Base-by-base conservation (phyloP, 2,113 vertebrate species). In the Aramus guarauna region DNA sequence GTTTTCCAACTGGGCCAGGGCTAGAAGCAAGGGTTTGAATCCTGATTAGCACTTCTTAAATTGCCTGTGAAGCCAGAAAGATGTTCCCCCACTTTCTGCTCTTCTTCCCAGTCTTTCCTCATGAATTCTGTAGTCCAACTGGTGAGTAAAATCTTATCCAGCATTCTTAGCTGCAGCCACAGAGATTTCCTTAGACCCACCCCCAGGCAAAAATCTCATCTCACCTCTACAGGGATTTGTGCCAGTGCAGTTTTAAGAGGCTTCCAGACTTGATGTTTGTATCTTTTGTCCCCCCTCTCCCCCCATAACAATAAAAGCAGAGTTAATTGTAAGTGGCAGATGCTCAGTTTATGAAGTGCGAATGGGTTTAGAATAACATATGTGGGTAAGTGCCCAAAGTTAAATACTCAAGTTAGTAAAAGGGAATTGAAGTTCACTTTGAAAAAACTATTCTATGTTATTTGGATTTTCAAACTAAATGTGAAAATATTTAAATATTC, bases 281-380 rank as follows among this genome's bases (percentile, higher is more conserved):
- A 8, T 79, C 52, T 94, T 86, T 74, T 93, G 64, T 91, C 66
- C 29, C 43, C 34, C 36, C 29, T 47, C 22, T 87, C 32, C 47
- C 36, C 37, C 29, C 55, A 21, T 84, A 96, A 90, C 73, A 90
- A 48, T 89, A 78, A 94, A 96, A 75, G 21, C 52, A 64, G 27
- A 78, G 36, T 64, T 94, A 93, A 96, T 90, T 80, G 15, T 73
- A 83, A 77, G 67, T 79, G 41, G 29, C 92, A 96, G 95, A 80
- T 95, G 90, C 75, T 94, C 21, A 23, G 59, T 92, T 94, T 94
- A 96, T 78, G 89, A 87, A 92, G 47, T 92, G 60, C 37, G 80
- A 85, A 75, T 2, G 4, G 43, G 76, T 92, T 89, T 92, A 64
- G 60, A 94, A 60, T 75, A 92, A 79, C 37, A 26, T 30, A 29